Conservation (phyloP, 2,888 invertebrate species). For the Chirona hameri region DNA sequence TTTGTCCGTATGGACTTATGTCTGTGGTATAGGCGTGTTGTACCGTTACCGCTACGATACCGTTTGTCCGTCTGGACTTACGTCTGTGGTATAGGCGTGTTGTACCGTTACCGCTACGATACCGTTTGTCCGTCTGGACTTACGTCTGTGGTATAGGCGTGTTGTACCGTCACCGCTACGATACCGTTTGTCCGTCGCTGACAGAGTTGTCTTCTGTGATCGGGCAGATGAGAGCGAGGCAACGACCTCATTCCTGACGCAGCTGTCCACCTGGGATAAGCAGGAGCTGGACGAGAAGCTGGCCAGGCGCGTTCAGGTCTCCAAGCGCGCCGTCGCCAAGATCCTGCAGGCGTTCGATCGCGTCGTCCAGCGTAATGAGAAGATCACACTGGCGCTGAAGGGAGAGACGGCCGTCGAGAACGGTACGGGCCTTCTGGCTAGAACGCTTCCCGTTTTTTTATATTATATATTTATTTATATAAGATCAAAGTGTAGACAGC, state of each 20-base stretch:
- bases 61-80: too few relatives aligned
- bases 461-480: not conserved
- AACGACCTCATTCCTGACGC: conserved; percentile 91
- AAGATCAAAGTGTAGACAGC: too few relatives aligned
- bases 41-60: too few relatives aligned
- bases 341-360: conserved; percentile 95
- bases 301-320: conserved; percentile 92
- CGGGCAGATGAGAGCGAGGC: conserved; percentile 93
- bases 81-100: too few relatives aligned
- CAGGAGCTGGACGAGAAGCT: conserved; percentile 94
- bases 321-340: conserved; percentile 93
- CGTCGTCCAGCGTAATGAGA: conserved; percentile 91
- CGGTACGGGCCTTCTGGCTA: conserved; percentile 37
- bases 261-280: conserved; percentile 95
- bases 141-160: too few relatives aligned
- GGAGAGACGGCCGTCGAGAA: conserved; percentile 60
- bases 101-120: too few relatives aligned
- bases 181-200: too few relatives aligned
- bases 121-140: too few relatives aligned
- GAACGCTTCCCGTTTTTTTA: not conserved
- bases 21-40: too few relatives aligned
- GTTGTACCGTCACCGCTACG: too few relatives aligned
- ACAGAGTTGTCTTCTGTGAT: too few relatives aligned
- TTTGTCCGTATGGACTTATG: too few relatives aligned
- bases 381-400: conserved; percentile 82